Conservation (phyloP, 64 coral and sea anemone species). For the Montipora capricornis region DNA sequence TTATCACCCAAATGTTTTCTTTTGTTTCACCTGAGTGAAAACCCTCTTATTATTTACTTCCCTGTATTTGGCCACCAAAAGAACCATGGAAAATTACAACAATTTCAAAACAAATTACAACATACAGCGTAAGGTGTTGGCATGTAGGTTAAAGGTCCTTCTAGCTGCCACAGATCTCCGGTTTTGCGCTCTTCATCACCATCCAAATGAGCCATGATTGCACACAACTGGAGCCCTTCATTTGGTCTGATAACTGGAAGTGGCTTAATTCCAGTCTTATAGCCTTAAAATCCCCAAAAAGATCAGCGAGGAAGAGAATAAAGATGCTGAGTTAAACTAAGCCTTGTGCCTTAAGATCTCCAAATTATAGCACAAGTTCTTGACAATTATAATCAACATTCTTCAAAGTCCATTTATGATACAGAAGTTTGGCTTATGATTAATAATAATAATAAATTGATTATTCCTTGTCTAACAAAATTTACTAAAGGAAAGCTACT, state of each 20-base stretch:
- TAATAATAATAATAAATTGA: no score
- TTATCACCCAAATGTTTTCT: no score
- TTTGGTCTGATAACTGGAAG: constrained; percentile 82
- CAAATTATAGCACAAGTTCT: no score
- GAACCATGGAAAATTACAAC: not conserved
- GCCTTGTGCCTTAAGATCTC: no score
- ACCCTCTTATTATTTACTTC: no score
- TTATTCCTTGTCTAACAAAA: no score
- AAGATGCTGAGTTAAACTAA: no score
- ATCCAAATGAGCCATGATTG: constrained; percentile 82
- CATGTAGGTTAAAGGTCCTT: constrained; percentile 86
- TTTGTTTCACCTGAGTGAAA: no score
- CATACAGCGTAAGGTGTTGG: constrained; percentile 89
- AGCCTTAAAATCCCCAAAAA: constrained; percentile 40
- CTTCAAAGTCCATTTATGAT: not conserved
- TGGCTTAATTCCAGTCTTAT: constrained; percentile 71
- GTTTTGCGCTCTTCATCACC: constrained; percentile 82
- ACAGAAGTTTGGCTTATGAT: no score
- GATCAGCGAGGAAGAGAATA: not conserved
- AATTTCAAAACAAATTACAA: not conserved
- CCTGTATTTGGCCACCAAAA: not conserved
- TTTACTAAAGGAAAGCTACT: no score
- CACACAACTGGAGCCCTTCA: constrained; percentile 73
- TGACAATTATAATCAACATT: not conserved
- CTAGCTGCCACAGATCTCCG: constrained; percentile 96